Evolutionary conservation across 2,888 invertebrate genomes (phyloP), one percentile per base, ranked within the genome.

Genomic region (Sesamia inferens): DNA sequence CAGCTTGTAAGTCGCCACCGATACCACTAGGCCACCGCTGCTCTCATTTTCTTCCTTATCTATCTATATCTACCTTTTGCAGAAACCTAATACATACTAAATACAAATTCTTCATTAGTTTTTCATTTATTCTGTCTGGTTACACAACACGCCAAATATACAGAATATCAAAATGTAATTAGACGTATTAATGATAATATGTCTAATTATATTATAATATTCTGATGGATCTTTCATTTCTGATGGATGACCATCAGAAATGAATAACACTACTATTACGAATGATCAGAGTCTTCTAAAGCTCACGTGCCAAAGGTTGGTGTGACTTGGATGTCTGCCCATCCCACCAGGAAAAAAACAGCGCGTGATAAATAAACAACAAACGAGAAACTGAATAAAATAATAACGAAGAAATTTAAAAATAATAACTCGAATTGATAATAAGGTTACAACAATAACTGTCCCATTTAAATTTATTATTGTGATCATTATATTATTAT

Each of bases 261-360:
- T 22, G 7, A 75, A 64, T 59, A 70, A 42, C 51, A 76, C 22
- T 19, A 51, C 8, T 51, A 69, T 57, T 22, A 63, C 62, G 22
- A 77, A 51, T 44, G 54, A 51, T 39, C 68, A 74, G 19, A 39
- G 68, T 67, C 77, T 54, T 5, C 54, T 5, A 59, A 47, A 6
- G n/a, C 55, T 44, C n/a, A n/a, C 63, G 81, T 80, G 84, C 81
- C 81, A 81, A 81, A 81, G 80, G 75, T 69, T 71, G 42, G n/a
- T 55, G 54, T 48, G 39, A 79, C 51, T 83, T 81, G 81, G 81
- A 80, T n/a, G 22, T 24, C 71, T 83, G 81, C 81, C 81, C 81
- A 71, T 57, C 65, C 24, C 61, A 71, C 62, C 76, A 81, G 81
- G 84, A 81, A 81, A 80, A 80, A 83, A 54, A 81, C 81, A 76